Conservation (phyloP, 1,140 invertebrate species). For the Tribolium castaneum region DNA sequence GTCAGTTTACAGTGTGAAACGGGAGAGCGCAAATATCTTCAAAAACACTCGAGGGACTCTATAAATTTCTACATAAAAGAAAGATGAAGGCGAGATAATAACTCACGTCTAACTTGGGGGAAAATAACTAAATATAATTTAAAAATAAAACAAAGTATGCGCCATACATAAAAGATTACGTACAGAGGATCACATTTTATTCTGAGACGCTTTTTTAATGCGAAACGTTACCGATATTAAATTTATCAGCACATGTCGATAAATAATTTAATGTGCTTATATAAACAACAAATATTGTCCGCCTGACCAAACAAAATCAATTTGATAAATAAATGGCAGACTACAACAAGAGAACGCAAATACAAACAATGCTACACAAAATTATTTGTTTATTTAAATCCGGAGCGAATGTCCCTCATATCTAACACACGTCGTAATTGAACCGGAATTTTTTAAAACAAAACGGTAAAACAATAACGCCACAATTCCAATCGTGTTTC, state of each 20-base stretch:
- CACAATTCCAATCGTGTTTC: background rate
- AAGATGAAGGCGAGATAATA: constrained; percentile 55
- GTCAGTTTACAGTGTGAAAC: constrained; percentile 42
- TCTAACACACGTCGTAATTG: background rate
- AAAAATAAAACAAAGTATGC: constrained; percentile 48
- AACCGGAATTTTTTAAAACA: background rate
- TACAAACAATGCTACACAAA: constrained; percentile 18
- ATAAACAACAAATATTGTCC: constrained; percentile 27
- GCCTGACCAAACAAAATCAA: constrained; percentile 22
- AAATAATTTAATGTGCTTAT: constrained; percentile 28
- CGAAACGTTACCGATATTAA: background rate
- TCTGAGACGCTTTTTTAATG: background rate
- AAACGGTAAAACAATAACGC: background rate
- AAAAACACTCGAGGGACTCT: constrained; percentile 54
- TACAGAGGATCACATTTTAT: constrained; percentile 42
- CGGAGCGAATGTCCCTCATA: constrained; percentile 9
- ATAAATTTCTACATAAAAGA: constrained; percentile 54
- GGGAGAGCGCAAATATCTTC: constrained; percentile 51
- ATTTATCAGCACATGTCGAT: background rate
- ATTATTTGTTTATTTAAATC: constrained; percentile 35
- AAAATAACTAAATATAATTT: constrained; percentile 52
- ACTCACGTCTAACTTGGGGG: constrained; percentile 51
- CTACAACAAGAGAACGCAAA: constrained; percentile 25
- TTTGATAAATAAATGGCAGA: constrained; percentile 29
- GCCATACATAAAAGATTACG: constrained; percentile 45